Base-by-base conservation (phyloP, 2,113 vertebrate genomes). In the Callionymus lyra region DNA sequence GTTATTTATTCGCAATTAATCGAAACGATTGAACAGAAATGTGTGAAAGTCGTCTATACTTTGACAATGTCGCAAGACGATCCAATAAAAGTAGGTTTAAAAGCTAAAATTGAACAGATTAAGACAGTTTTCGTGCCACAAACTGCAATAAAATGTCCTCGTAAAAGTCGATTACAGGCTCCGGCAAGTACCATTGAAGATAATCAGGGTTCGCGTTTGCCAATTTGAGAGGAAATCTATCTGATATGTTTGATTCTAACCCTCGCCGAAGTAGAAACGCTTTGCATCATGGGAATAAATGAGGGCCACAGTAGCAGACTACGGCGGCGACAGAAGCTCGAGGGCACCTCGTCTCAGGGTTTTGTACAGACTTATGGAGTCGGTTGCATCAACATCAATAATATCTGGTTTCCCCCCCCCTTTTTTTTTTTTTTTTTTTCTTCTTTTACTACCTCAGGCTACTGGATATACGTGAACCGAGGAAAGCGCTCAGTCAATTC, bases 321-420 rank as follows among this genome's bases (percentile, higher is more conserved):
- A 32, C 13, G 37, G 68, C 65, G 41, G 44, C 40, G 27, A 16
- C 46, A 21, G 45, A 38, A 56, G 62, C 50, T 63, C 18, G 36
- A 18, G 46, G 62, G 58, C 60, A n/a, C 38, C 56, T 45, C 57
- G 54, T 63, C 48, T 53, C 44, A 56, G 48, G 56, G 70, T 58
- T 39, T 46, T 50, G 42, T 63, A 53, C 47, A 53, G 66, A 46
- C 44, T 18, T 33, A 58, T 40, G 44, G 27, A 57, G 38, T 32
- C 41, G 55, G 51, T 62, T 70, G 50, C 66, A 65, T 70, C 63
- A 72, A 62, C 55, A 59, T 31, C 48, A 47, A 70, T 67, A 38
- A 64, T 64, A 66, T 68, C 56, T 50, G 18, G 51, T 35, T 63
- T 39, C n/a, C 27, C n/a, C n/a, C n/a, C n/a, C n/a, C n/a, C n/a